Evolutionary conservation across 2,113 vertebrate genomes (phyloP).

Genomic region (Bathybates hornii): DNA sequence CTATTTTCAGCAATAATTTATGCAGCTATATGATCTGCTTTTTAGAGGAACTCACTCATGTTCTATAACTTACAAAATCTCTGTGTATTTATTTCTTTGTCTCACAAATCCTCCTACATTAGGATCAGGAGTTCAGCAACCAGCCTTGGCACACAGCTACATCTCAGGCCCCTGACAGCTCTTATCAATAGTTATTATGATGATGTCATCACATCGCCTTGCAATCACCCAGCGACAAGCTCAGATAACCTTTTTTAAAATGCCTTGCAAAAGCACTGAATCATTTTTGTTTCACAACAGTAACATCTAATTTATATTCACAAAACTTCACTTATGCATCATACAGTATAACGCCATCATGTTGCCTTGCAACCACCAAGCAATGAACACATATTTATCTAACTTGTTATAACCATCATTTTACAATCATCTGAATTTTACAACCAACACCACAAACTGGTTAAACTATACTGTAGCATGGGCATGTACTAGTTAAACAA

Average conservation of each 20-base stretch:
- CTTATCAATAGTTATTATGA: neutral
- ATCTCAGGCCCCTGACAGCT: neutral
- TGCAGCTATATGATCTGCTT: neutral
- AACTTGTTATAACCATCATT: neutral
- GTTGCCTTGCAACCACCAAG: neutral
- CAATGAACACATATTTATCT: neutral
- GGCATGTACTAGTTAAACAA: neutral
- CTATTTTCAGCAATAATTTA: neutral
- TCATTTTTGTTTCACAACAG: neutral
- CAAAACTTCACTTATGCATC: neutral
- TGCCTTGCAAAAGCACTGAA: neutral
- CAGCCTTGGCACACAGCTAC: neutral
- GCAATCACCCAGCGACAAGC: neutral
- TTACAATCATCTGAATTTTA: neutral
- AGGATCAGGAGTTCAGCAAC: neutral
- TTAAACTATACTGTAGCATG: neutral
- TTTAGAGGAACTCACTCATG: neutral
- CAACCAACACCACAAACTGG: neutral
- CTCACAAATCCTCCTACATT: neutral
- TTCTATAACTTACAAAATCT: neutral
- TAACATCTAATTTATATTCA: neutral
- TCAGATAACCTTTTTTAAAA: neutral
- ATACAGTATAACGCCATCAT: neutral
- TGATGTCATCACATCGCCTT: neutral
- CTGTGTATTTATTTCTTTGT: neutral